phyloP scores from a whole-genome alignment of 2,113 vertebrate genomes.

The Xerus inauris region DNA sequence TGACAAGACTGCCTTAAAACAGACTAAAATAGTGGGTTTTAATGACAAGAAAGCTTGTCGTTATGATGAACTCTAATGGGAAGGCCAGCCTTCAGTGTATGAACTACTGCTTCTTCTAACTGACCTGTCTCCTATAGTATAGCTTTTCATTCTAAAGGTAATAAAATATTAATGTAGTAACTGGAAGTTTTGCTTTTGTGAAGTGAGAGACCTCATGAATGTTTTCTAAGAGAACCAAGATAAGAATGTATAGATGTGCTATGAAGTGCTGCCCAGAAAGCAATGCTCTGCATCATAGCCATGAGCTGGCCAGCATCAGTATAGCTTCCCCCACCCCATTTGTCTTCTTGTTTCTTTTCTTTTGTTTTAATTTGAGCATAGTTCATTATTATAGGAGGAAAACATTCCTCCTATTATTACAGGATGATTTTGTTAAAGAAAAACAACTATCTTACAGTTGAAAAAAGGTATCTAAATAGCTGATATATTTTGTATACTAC shows the following conservation, averaged over 20 bases:
- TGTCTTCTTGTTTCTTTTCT: neutral
- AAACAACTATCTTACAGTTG: neutral
- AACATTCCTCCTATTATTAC: neutral
- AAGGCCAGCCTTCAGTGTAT: neutral
- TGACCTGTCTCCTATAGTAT: neutral
- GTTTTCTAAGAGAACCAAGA: neutral
- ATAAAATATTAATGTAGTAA: neutral
- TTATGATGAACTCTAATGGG: neutral
- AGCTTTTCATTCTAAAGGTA: neutral
- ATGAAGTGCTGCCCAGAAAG: slow-evolving; percentile 67
- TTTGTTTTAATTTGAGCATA: slow-evolving; percentile 3
- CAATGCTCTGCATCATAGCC: neutral
- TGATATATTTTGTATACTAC: neutral
- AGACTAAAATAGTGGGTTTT: neutral
- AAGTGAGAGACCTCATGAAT: neutral
- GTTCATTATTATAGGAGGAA: neutral
- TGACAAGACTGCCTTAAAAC: neutral
- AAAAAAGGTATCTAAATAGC: neutral
- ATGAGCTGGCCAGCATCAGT: neutral
- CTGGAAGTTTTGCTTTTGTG: neutral
- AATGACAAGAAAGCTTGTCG: neutral
- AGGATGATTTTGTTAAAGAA: neutral
- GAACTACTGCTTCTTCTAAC: neutral
- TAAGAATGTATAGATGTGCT: slow-evolving; percentile 56
- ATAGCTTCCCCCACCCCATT: neutral